Base-by-base conservation (phyloP, 2,113 vertebrate genomes). In the Oostethus manadensis region DNA sequence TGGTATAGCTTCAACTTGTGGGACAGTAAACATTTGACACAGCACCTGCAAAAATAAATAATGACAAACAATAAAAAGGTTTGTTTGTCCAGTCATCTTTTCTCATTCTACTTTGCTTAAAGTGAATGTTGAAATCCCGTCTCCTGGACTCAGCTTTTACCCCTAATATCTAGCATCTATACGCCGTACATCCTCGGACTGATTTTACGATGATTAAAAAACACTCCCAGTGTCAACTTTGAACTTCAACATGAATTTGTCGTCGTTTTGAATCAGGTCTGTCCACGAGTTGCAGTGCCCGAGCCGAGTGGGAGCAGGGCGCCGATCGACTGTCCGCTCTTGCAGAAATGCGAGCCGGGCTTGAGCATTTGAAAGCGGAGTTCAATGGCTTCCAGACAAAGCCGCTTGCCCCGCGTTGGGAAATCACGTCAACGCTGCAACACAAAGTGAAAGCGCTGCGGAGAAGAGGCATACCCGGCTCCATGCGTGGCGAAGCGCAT, bases 391-490 rank as follows among this genome's bases (percentile, higher is more conserved):
- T 80, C 43, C 75, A 38, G 15, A 66, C 60, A 0, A 54, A 47
- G 4, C 43, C 33, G 35, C 64, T 58, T 4, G 3, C 48, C 22
- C 48, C 35, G 0, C 51, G 58, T 20, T 79, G 61, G 76, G 80
- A 85, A 9, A 69, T 89, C 0, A 57, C 47, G 3, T 62, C 71
- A 23, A 88, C 72, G 35, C 42, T 92, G 22, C 80, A 79, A 59
- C 90, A 92, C 77, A 85, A 85, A 26, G 42, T 86, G 51, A 61
- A 77, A 16, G 61, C 80, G 22, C 79, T 92, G 38, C 60, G 79
- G 62, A 54, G 62, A 56, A 64, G 71, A 51, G 90, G 89, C 0
- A 35, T 93, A 13, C 80, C 83, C 48, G 86, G 79, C 29, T 76
- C 73, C n/a, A 6, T 88, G 21, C 71, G 87, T 18, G 74, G 74